These are phyloP conservation scores for Trachelus iudaicus DNA, from an alignment of 2,888 invertebrate species.

Conservation along the genomic window DNA sequence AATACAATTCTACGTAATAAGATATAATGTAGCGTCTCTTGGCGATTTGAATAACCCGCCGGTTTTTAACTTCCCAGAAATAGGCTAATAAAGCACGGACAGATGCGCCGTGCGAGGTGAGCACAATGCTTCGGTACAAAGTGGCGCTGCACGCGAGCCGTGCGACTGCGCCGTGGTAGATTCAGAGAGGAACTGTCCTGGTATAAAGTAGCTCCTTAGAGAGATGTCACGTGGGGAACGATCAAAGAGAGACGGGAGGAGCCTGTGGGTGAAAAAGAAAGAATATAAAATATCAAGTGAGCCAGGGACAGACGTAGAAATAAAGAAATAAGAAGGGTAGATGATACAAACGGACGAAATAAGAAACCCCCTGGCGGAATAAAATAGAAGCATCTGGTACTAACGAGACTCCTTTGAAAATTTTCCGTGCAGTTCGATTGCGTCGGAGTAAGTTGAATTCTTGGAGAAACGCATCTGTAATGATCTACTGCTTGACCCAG, in stretches of 20 bases:
- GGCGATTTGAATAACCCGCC: slow-evolving; percentile 28
- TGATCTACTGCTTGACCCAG: background rate
- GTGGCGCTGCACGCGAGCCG: background rate
- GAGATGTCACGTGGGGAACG: no score
- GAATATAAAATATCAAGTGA: no score
- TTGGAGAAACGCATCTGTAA: background rate
- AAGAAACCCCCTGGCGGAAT: no score
- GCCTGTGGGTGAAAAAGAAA: no score
- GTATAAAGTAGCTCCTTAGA: no score
- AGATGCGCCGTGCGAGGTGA: slow-evolving; percentile 28
- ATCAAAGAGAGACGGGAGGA: no score
- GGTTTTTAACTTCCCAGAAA: slow-evolving; percentile 32
- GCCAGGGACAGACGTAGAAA: no score
- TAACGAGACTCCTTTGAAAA: background rate
- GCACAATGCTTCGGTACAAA: slow-evolving; percentile 29
- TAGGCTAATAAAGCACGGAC: slow-evolving; percentile 29
- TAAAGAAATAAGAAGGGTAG: no score
- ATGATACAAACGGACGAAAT: no score
- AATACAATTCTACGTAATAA: background rate
- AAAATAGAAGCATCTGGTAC: background rate
- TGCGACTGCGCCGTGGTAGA: background rate
- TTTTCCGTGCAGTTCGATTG: background rate
- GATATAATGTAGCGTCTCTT: background rate
- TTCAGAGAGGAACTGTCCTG: no score
- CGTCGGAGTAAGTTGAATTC: background rate